A percentile compares a stretch with the other conserved stretches of the same genome.
phyloP scores from a whole-genome alignment of 2,888 invertebrate species.

The Lingula anatina region DNA sequence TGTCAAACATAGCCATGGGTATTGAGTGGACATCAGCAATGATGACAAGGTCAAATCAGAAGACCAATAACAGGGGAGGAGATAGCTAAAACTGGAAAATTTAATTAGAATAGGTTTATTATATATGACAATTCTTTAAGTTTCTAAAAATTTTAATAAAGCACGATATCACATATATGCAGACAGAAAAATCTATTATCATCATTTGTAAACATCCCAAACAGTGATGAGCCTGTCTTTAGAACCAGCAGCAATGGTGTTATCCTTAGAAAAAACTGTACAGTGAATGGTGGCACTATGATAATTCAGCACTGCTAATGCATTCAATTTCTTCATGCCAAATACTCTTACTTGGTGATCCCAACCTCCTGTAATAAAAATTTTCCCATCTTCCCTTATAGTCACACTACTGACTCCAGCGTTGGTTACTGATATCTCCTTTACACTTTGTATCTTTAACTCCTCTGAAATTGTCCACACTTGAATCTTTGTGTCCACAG shows the following conservation, averaged over 20 bases:
- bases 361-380: constrained; percentile 41
- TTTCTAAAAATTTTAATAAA: too few species aligned
- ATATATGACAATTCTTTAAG: too few species aligned
- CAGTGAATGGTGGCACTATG: constrained; percentile 36
- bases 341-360: constrained; percentile 34
- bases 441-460: constrained; percentile 6
- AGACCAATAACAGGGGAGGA: too few species aligned
- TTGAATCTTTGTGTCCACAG: constrained; percentile 18
- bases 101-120: too few species aligned
- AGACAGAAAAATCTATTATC: background rate
- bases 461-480: constrained; percentile 17
- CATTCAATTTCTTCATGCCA: constrained; percentile 28
- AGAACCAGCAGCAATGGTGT: constrained; percentile 33
- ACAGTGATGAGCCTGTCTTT: constrained; percentile 36
- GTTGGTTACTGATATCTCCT: constrained; percentile 16
- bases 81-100: too few species aligned
- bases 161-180: too few species aligned
- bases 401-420: constrained; percentile 28
- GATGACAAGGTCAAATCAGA: too few species aligned
- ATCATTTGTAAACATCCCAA: constrained; percentile 36
- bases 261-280: constrained; percentile 27
- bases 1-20: too few species aligned
- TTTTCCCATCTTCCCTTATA: constrained; percentile 30
- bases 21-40: too few species aligned
- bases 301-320: constrained; percentile 36